Evolutionary conservation across 2,797 vertebrate genomes (phyloP), one percentile per base, ranked within the genome.

Genomic region (Eupleurogrammus muticus): DNA sequence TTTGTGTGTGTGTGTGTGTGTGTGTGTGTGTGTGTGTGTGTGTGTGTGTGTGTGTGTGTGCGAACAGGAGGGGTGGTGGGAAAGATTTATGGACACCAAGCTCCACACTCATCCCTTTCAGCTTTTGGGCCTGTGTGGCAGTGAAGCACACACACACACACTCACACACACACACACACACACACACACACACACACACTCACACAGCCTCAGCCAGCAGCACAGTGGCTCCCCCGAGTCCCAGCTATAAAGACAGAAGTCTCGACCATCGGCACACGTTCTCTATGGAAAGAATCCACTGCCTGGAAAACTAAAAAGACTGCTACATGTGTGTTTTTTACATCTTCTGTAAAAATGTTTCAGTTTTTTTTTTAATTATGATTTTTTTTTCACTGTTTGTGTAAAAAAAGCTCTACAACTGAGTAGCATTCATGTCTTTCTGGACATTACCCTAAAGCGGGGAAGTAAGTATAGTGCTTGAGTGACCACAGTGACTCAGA

Each of bases 61-160:
- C 77, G 67, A 20, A 67, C 71, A 56, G 84, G 86, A 84, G 88
- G 88, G 65, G 65, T 55, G 70, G 72, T 5, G 70, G 71, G 69
- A 53, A 63, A 89, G 93, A 94, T 95, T 94, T 94, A 94, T 93
- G 83, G 81, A 80, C 83, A 75, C 58, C 66, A 13, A 82, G 82
- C 84, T 75, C 83, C 67, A 73, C 62, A 54, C 84, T 89, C 85
- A 75, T 87, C 87, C 77, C 80, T 79, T 82, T 40, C 71, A 87
- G 85, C 28, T n/a, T n/a, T n/a, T n/a, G n/a, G n/a, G 68, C 82
- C 87, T 32, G 49, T 66, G 82, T 69, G 64, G 54, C 54, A 62
- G n/a, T n/a, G n/a, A n/a, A n/a, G n/a, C n/a, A n/a, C n/a, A n/a
- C n/a, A n/a, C n/a, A n/a, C n/a, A n/a, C n/a, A n/a, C n/a, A n/a